Base-by-base conservation (phyloP, 1,140 invertebrate species). In the Condylostylus longicornis region DNA sequence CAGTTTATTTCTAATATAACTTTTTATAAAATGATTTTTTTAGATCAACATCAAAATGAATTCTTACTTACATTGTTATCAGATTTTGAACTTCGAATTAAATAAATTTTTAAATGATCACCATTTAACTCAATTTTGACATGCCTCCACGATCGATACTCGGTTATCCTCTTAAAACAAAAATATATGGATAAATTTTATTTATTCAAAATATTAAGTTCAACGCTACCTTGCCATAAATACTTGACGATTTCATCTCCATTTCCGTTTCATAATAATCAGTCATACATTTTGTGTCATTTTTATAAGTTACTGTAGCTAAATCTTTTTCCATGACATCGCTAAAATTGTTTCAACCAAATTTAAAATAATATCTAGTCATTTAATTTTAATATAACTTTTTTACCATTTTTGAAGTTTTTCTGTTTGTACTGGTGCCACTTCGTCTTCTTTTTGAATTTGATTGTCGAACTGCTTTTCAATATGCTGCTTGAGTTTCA, bases 111-210 rank as follows among this genome's bases (percentile, higher is more conserved):
- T 44, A 58, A 33, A 37, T 53, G 20, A 42, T 58, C 55, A 12
- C 55, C 55, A 22, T 58, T 54, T 18, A 58, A 54, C 34, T 58
- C 55, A 33, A 58, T 48, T 38, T 58, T 58, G 18, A 56, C 53
- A 43, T 58, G 55, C 21, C 53, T 51, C 55, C 55, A 58, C n/a
- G 55, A 58, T 38, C 55, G 55, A 42, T 54, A 58, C 25, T 58
- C 55, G 29, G 55, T 54, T 42, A 56, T 53, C 43, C 55, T 53
- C 55, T 58, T 18, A 0, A 28, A 9, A 23, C 15, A 34, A 32
- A 29, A 38, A 31, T 13, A 32, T 27, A 5, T 4, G 10, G 25
- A n/a, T 27, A 27, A 27, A 27, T 4, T 4, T 27, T 27, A 3
- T 14, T 5, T 32, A 10, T 18, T 32, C 10, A 5, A 10, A 13